phyloP scores from a whole-genome alignment of 2,113 vertebrate genomes.

The Scophthalmus maximus region DNA sequence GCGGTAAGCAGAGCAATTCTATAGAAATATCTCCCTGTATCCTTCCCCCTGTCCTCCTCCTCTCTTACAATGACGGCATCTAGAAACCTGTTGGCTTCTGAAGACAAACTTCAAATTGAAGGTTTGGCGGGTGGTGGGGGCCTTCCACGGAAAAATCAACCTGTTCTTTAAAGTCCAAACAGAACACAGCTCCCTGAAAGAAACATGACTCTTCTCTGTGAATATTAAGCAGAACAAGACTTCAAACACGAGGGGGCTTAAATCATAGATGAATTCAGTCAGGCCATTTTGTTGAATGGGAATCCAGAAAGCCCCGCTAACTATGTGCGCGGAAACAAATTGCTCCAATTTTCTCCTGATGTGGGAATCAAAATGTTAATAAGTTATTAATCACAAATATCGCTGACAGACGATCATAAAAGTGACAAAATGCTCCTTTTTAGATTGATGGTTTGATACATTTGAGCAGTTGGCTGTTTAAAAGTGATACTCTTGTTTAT shows the following conservation, averaged over 20 bases:
- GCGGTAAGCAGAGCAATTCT: constrained; percentile 69
- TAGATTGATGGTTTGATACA: constrained; percentile 33
- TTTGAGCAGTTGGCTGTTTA: constrained; percentile 18
- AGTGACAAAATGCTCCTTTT: constrained; percentile 47
- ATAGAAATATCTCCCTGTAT: constrained; percentile 27
- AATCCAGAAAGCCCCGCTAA: constrained; percentile 70
- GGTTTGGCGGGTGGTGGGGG: constrained; percentile 1
- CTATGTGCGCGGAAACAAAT: constrained; percentile 60
- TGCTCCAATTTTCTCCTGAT: constrained; percentile 64
- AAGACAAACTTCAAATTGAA: neutral
- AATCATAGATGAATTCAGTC: constrained; percentile 80
- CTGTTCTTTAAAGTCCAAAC: constrained; percentile 60
- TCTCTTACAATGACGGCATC: constrained; percentile 7
- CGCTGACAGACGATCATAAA: constrained; percentile 41
- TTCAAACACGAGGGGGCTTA: constrained; percentile 71
- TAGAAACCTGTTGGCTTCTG: constrained; percentile 43
- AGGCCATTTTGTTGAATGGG: constrained; percentile 71
- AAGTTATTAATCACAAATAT: constrained; percentile 68
- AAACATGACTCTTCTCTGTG: constrained; percentile 53
- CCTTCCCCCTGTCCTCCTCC: neutral
- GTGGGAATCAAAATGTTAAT: constrained; percentile 67
- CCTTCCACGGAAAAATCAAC: constrained; percentile 35
- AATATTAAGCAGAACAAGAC: constrained; percentile 75
- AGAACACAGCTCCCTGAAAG: constrained; percentile 43
- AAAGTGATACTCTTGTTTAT: constrained; percentile 27